These are phyloP conservation scores for Mormyrops boulengeri DNA, from an alignment of 2,797 vertebrate genomes.

Conservation along the genomic window DNA sequence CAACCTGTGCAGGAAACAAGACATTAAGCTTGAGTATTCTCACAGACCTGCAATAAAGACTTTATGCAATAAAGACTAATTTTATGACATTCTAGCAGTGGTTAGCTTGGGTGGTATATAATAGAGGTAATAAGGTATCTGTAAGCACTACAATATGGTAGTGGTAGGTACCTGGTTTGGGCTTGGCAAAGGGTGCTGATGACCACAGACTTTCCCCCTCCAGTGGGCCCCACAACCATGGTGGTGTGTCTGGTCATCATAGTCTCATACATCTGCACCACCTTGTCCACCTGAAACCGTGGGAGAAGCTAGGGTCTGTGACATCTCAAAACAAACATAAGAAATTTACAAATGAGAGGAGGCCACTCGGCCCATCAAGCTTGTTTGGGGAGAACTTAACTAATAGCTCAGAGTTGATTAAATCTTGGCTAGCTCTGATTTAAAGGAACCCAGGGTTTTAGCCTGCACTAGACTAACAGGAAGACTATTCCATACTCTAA, in stretches of 20 bases:
- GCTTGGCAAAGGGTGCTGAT: constrained; percentile 88
- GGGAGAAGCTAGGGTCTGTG: neutral
- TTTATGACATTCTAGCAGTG: neutral
- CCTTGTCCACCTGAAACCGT: constrained; percentile 84
- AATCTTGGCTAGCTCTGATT: no score
- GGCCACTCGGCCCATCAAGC: no score
- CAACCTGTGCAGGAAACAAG: constrained; percentile 57
- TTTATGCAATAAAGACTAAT: neutral
- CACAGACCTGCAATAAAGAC: neutral
- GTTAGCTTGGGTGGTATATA: neutral
- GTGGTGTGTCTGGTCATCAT: constrained; percentile 96
- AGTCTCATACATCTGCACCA: constrained; percentile 95
- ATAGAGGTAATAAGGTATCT: neutral
- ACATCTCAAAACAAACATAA: neutral
- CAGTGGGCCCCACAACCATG: constrained; percentile 93
- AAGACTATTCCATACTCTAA: no score
- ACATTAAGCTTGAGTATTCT: neutral
- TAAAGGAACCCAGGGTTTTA: no score
- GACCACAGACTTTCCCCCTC: constrained; percentile 93
- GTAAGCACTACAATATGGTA: neutral
- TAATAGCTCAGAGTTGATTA: no score
- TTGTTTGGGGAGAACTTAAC: no score
- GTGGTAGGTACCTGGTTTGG: constrained; percentile 75
- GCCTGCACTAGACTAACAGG: no score
- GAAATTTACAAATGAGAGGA: no score